Percentiles rank a stretch among this genome's conserved stretches.
Evolutionary conservation across 2,888 invertebrate genomes (phyloP).

Genomic region (Clostera curtula): DNA sequence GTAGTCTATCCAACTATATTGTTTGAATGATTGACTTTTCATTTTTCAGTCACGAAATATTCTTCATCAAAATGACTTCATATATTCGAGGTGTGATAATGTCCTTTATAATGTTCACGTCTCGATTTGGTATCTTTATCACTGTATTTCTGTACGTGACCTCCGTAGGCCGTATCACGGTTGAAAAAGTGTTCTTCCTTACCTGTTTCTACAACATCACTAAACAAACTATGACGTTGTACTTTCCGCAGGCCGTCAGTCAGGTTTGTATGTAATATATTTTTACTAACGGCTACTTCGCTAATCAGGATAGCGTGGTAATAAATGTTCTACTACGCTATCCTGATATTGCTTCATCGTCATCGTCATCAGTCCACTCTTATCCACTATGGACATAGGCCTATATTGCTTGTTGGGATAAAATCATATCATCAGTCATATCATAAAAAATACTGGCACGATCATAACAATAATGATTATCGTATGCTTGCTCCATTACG

Average conservation of each 20-base stretch:
- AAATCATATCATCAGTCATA: too few species aligned
- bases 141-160: constrained; percentile 79
- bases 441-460: too few species aligned
- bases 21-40: too few species aligned
- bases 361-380: too few species aligned
- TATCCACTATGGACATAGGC: too few species aligned
- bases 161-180: constrained; percentile 76
- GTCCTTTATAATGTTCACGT: constrained; percentile 79
- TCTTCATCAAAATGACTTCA: constrained; percentile 57
- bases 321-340: too few species aligned
- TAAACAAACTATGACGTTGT: constrained; percentile 82
- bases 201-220: constrained; percentile 84
- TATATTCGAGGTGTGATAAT: constrained; percentile 75
- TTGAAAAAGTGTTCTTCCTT: constrained; percentile 83
- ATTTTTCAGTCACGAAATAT: constrained; percentile 47
- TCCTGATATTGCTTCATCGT: too few species aligned
- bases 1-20: too few species aligned
- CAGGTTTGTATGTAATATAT: constrained; percentile 38
- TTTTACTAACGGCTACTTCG: not conserved
- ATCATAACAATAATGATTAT: too few species aligned
- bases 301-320: too few species aligned
- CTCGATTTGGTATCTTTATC: constrained; percentile 80
- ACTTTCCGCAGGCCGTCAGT: constrained; percentile 76
- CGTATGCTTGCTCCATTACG: too few species aligned
- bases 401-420: too few species aligned